These are phyloP conservation scores for Philaethria dido DNA, from an alignment of 2,888 invertebrate species.

Conservation along the genomic window DNA sequence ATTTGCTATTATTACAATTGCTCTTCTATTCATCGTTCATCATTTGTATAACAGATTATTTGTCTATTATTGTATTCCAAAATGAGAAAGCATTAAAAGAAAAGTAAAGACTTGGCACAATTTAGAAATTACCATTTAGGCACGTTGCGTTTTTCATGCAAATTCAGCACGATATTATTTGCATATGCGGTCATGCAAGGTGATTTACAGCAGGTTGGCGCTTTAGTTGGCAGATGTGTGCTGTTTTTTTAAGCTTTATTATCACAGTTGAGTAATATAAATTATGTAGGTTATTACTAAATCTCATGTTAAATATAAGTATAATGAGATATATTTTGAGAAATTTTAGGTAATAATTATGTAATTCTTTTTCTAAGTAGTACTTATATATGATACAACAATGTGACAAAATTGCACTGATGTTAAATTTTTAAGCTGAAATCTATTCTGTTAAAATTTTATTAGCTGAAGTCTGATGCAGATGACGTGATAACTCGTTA, in stretches of 20 bases:
- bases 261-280: background rate
- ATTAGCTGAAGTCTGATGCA: constrained; percentile 38
- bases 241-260: background rate
- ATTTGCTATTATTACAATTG: constrained; percentile 34
- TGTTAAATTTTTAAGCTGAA: background rate
- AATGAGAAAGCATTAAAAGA: constrained; percentile 43
- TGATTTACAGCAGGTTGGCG: constrained; percentile 23
- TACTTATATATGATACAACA: too few relatives aligned
- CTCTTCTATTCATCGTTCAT: constrained; percentile 20
- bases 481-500: constrained; percentile 49
- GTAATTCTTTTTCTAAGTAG: background rate
- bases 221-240: constrained; percentile 18
- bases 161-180: constrained; percentile 50
- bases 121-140: constrained; percentile 35
- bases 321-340: background rate
- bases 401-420: too few relatives aligned
- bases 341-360: background rate
- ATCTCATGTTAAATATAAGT: background rate
- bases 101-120: constrained; percentile 38
- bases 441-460: constrained; percentile 22
- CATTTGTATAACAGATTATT: constrained; percentile 19
- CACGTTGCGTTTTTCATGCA: constrained; percentile 61
- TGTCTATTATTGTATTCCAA: constrained; percentile 25
- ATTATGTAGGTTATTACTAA: background rate
- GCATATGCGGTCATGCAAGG: constrained; percentile 31